Evolutionary conservation across 2,888 invertebrate genomes (phyloP).

Genomic region (Branchellion lobata): DNA sequence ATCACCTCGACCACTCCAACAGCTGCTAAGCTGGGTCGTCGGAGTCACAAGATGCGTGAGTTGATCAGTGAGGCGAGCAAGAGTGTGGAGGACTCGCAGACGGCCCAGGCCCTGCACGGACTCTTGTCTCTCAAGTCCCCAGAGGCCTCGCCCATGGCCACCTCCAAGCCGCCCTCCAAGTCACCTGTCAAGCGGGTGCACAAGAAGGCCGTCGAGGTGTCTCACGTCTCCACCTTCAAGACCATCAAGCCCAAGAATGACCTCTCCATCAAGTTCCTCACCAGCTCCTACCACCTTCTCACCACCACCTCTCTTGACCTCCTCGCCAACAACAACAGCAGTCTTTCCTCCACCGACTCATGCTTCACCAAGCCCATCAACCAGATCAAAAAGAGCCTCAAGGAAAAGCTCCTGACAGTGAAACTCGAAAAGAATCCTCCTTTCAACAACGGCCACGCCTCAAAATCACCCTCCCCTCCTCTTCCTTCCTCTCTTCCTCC

Average conservation of each 20-base stretch:
- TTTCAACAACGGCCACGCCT: background rate
- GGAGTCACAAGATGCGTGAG: slow-evolving; percentile 61
- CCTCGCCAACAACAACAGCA: slow-evolving; percentile 12
- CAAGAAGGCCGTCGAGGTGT: background rate
- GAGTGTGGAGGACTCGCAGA: slow-evolving; percentile 61
- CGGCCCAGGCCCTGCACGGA: slow-evolving; percentile 61
- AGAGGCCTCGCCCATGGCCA: slow-evolving; percentile 41
- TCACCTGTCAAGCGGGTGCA: slow-evolving; percentile 23
- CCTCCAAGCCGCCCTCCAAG: slow-evolving; percentile 29
- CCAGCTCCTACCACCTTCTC: background rate
- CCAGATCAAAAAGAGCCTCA: background rate
- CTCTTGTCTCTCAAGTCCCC: slow-evolving; percentile 60
- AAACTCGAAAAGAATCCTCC: background rate
- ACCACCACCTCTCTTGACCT: background rate
- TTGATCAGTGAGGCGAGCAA: slow-evolving; percentile 57
- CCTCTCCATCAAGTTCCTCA: background rate
- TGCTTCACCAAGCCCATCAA: background rate
- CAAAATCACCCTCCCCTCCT: background rate
- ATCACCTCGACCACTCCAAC: no score
- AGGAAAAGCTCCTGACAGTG: slow-evolving; percentile 4
- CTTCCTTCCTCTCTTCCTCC: background rate
- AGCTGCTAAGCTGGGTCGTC: slow-evolving; percentile 62
- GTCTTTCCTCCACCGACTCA: background rate
- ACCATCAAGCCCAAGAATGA: slow-evolving; percentile 44
- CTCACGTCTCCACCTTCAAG: slow-evolving; percentile 8